Evolutionary conservation across 2,797 vertebrate species (phyloP).

Genomic region (Choloepus didactylus): DNA sequence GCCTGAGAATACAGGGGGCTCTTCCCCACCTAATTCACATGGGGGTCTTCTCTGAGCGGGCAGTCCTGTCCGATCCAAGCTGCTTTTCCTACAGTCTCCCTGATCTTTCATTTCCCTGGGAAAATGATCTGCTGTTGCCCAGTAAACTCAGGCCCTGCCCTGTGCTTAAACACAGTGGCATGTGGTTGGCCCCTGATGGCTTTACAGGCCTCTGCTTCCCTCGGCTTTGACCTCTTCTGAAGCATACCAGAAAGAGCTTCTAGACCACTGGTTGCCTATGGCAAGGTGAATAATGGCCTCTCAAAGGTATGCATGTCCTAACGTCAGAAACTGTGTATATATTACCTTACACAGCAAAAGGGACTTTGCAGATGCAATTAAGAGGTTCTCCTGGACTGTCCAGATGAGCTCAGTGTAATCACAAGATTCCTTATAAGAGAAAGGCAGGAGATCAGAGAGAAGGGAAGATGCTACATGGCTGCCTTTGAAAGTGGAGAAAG

Average conservation of each 20-base stretch:
- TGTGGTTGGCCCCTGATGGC: background rate
- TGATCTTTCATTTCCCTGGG: background rate
- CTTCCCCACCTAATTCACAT: rapidly evolving
- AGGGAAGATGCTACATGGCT: background rate
- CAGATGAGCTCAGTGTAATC: background rate
- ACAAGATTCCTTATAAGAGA: background rate
- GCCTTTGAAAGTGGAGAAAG: background rate
- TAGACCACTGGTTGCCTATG: background rate
- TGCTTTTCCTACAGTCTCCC: background rate
- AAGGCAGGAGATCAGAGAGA: background rate
- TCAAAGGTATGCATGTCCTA: background rate
- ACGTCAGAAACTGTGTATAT: background rate
- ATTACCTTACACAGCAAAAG: background rate
- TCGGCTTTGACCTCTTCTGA: background rate
- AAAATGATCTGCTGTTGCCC: too few relatives aligned
- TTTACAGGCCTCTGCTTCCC: background rate
- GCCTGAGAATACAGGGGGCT: background rate
- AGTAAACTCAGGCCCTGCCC: too few relatives aligned
- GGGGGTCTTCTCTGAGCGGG: background rate
- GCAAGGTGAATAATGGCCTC: background rate
- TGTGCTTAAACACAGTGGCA: background rate
- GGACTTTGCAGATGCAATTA: background rate
- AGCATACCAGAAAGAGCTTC: background rate
- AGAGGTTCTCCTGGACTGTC: background rate
- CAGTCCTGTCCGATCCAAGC: rapidly evolving